Evolutionary conservation across 2,888 invertebrate species (phyloP), one percentile per base, ranked within the genome.

Genomic region (Drosophila siamana): DNA sequence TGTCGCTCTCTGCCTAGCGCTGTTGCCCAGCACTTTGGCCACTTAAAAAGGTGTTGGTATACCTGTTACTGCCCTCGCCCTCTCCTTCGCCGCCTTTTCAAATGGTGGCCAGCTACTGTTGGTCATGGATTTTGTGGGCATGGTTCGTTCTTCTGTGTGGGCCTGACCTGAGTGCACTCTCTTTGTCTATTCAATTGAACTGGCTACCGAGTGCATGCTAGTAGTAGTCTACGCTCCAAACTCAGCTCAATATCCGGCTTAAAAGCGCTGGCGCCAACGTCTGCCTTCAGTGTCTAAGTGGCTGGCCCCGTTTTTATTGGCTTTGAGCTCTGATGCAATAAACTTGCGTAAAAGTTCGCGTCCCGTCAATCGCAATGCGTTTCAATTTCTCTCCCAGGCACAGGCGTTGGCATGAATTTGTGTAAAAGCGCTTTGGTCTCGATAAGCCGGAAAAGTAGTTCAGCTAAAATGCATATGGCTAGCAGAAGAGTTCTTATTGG

Each of bases 131-230:
- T 8, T 33, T 22, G 50, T 51, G 48, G 44, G 24, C 50, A 46
- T 47, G 40, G 46, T n/a, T n/a, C n/a, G n/a, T n/a, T n/a, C n/a
- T n/a, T n/a, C 9, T 22, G 9, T 36, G 41, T 43, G 50, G 44
- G 13, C 30, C 65, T 44, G 52, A 43, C 13, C 78, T 52, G 74
- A 64, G 64, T 69, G 74, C 55, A 55, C 50, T 33, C 61, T 54
- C 48, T 81, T 63, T 71, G 88, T 78, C 76, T 73, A 81, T 87
- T 82, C 82, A 82, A 82, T 82, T 85, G 70, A 67, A 86, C 75
- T 79, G 68, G 82, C 75, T 75, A 84, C 65, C 69, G 59, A 66
- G 60, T 57, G 47, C 41, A 52, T 19, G 19, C n/a, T n/a, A n/a
- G n/a, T n/a, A n/a, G n/a, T n/a, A n/a, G n/a, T n/a, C n/a, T 9